Evolutionary conservation across 2,797 vertebrate species (phyloP), one percentile per base, ranked within the genome.

Genomic region (Anisognathus igniventris): DNA sequence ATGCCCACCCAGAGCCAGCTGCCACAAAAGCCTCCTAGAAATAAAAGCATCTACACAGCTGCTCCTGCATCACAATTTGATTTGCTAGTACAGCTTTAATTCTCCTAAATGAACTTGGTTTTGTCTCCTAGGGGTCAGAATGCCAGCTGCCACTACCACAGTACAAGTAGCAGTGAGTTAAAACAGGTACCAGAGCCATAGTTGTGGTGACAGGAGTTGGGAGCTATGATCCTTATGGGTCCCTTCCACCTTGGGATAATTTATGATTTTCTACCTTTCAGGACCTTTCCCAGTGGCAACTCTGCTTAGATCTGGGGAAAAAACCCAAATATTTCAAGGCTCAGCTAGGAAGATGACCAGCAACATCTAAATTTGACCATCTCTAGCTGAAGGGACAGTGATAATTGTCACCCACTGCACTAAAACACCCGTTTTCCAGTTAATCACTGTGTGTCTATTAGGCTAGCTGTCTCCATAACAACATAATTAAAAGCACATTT

Each of bases 161-260:
- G 33, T 14, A 21, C 2, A 2, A 53, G 8, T 2, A 57, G 28
- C 1, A 45, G 12, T 23, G 48, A 81, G 8, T 35, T 61, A 22
- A 25, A 78, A 48, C 1, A 42, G 2, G 2, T 9, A 31, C 27
- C 37, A 57, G 14, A n/a, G 60, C n/a, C 37, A 47, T 0, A 53
- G 48, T 0, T 74, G 48, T 6, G 39, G 31, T 24, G 31, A 22
- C 16, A 4, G 25, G 27, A 77, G 19, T 0, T 65, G 42, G 40
- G 53, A 6, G 1, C 5, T 1, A 9, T 12, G 22, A 71, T 48
- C 62, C 27, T 64, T 23, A 42, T 7, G 5, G 9, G 4, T 45
- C n/a, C n/a, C n/a, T 79, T 72, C 23, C 58, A 48, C 7, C 12
- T n/a, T 1, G 0, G 39, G 19, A 30, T 21, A 12, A 74, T 74